A percentile compares a stretch with the other conserved stretches of the same genome.
These are phyloP conservation scores for Ailuropoda melanoleuca DNA, from an alignment of 2,113 vertebrate species.

Conservation along the genomic window DNA sequence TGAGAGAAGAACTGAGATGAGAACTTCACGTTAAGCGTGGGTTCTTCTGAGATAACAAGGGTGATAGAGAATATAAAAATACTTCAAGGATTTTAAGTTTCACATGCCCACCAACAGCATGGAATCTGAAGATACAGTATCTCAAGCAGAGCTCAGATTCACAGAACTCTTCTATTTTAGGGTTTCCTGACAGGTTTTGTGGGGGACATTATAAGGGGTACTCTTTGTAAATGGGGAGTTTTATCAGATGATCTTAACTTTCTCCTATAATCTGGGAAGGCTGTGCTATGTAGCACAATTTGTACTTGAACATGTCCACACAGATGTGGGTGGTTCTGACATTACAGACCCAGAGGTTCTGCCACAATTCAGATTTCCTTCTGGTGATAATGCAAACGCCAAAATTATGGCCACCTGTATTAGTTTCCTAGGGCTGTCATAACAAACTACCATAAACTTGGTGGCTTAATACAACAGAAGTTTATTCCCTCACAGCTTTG, in stretches of 20 bases:
- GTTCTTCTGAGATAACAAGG: neutral
- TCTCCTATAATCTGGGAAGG: neutral
- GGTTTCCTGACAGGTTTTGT: neutral
- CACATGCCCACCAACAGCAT: neutral
- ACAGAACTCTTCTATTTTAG: neutral
- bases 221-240: neutral
- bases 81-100: neutral
- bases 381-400: neutral
- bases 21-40: neutral
- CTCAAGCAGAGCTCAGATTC: neutral
- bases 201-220: neutral
- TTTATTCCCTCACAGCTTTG: neutral
- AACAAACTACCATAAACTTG: neutral
- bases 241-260: neutral
- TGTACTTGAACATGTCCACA: neutral
- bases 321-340: neutral
- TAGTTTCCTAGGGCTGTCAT: neutral
- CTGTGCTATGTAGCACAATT: neutral
- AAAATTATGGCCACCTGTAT: neutral
- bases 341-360: neutral
- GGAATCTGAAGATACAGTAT: neutral
- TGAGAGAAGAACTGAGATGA: neutral
- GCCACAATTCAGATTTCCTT: neutral
- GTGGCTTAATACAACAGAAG: neutral
- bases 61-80: neutral